Evolutionary conservation across 2,797 vertebrate species (phyloP), one percentile per base, ranked within the genome.

Genomic region (Myripristis murdjan): DNA sequence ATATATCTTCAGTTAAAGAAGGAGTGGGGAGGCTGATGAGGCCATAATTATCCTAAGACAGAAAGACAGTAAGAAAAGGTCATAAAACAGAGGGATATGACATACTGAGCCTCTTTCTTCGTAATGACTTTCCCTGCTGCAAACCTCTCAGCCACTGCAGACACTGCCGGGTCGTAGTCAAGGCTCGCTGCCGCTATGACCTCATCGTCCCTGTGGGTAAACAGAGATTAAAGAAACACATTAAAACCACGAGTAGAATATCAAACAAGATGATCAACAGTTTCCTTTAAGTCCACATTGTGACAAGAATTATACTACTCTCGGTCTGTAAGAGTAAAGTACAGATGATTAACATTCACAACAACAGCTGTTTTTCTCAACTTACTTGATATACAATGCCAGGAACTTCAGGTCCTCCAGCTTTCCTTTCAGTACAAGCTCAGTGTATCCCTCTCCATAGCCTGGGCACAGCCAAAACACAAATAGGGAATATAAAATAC

Each of bases 381-480:
- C 95, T 90, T 89, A 96, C 96, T 95, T 96, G 77, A 97, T 89
- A 78, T 97, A 97, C 77, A 97, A 92, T 24, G 94, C 92, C 16
- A 97, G 90, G 84, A 97, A 97, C 75, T 92, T 94, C 73, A 85
- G 79, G 24, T 96, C 92, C 60, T 94, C 94, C 64, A 92, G 75
- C 24, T 79, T 91, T 65, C 96, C 96, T 85, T 96, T 96, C 48
- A 96, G 60, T 2, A 96, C 86, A 0, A 94, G 87, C 7, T 96
- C 94, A 0, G 94, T 96, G 91, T 95, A 95, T 51, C 95, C 95
- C 15, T 91, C 89, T 8, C 95, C 95, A 0, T 91, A 95, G 18
- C 96, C 96, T 97, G 87, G 0, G 67, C 9, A 43, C 47, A 51
- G 49, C 1, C 55, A 73, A 4, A 49, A 51, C 6, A 37, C 28